Conservation (phyloP, 1,140 invertebrate genomes). For the Lordiphosa collinella region DNA sequence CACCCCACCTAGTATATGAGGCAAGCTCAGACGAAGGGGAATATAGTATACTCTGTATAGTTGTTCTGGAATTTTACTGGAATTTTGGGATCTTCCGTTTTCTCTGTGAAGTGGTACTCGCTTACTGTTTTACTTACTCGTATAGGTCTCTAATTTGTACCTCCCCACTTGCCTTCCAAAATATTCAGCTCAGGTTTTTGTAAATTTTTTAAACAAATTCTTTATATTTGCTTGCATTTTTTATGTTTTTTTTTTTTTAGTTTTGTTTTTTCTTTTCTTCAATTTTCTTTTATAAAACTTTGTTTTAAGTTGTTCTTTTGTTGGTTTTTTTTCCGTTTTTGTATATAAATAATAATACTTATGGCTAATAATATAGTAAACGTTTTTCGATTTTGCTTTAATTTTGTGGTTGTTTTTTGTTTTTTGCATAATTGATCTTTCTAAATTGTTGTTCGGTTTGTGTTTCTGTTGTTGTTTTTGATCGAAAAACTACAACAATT, state of each 20-base stretch:
- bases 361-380: constrained; percentile 74
- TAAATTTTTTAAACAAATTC: constrained; percentile 56
- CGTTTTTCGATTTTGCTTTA: constrained; percentile 61
- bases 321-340: constrained; percentile 40
- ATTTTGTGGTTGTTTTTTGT: constrained; percentile 20
- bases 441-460: constrained; percentile 38
- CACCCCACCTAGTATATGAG: too few species aligned
- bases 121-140: too few species aligned
- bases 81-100: too few species aligned
- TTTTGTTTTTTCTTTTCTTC: constrained; percentile 30
- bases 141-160: too few species aligned
- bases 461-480: constrained; percentile 22
- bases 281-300: constrained; percentile 71
- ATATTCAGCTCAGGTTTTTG: not conserved
- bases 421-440: constrained; percentile 53
- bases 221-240: constrained; percentile 70
- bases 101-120: too few species aligned
- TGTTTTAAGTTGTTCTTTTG: constrained; percentile 71
- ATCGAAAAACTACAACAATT: constrained; percentile 76
- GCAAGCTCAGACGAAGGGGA: too few species aligned
- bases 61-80: too few species aligned
- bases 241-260: constrained; percentile 14
- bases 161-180: too few species aligned
- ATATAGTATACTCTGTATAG: too few species aligned
- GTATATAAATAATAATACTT: constrained; percentile 78